Evolutionary conservation across 2,113 vertebrate genomes (phyloP).

Genomic region (Cinclus mexicanus): DNA sequence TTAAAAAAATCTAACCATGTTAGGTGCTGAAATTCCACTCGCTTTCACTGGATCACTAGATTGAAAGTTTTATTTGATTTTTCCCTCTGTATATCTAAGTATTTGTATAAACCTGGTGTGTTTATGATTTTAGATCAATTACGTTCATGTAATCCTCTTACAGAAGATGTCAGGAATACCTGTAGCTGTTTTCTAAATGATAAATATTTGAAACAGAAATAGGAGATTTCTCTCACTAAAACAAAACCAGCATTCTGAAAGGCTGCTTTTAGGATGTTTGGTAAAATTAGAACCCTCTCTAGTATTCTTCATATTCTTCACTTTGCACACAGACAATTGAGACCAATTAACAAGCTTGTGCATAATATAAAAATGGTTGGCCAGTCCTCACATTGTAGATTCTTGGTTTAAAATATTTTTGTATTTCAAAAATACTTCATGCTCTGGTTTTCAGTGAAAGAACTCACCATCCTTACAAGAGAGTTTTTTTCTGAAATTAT

Average conservation of each 20-base stretch:
- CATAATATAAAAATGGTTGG: not conserved
- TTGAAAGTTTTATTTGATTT: not conserved
- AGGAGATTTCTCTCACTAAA: not conserved
- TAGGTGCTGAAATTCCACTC: not conserved
- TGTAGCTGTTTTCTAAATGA: not conserved
- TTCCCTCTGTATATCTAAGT: not conserved
- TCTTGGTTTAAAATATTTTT: conserved; percentile 19
- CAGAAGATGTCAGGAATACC: not conserved
- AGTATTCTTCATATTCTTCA: not conserved
- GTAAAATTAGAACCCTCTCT: not conserved
- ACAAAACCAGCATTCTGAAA: not conserved
- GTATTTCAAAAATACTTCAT: not conserved
- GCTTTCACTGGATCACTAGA: not conserved
- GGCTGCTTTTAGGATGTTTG: not conserved
- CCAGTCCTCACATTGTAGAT: not conserved
- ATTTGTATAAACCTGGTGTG: not conserved
- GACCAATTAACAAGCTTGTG: not conserved
- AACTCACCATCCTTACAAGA: not conserved
- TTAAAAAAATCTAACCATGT: not conserved
- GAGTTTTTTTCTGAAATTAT: not conserved
- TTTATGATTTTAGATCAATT: not conserved
- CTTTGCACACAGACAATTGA: not conserved
- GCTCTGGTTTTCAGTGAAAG: not conserved
- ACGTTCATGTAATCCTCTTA: not conserved
- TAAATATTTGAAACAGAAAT: not conserved